Evolutionary conservation across 2,797 vertebrate species (phyloP).

Genomic region (Paedocypris micromegethes): DNA sequence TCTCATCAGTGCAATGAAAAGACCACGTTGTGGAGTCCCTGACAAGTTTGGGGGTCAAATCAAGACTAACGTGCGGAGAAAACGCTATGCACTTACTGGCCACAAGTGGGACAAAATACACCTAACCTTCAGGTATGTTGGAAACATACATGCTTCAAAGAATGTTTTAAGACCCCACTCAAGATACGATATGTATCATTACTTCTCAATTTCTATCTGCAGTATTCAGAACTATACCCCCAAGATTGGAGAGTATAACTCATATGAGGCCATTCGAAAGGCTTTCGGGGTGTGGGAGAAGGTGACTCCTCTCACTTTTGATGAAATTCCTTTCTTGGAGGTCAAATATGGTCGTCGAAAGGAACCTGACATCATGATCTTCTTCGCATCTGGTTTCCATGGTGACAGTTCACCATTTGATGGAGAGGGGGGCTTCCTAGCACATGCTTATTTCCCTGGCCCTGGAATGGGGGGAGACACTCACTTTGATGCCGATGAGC

Average conservation of each 20-base stretch:
- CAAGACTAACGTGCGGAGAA: slow-evolving; percentile 74
- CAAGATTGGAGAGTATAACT: slow-evolving; percentile 86
- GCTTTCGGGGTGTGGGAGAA: slow-evolving; percentile 87
- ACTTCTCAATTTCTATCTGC: slow-evolving; percentile 7
- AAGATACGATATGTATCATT: not conserved
- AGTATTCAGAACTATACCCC: slow-evolving; percentile 96
- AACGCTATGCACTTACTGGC: slow-evolving; percentile 75
- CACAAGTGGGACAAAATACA: slow-evolving; percentile 70
- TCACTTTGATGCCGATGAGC: slow-evolving; percentile 91
- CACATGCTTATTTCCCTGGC: slow-evolving; percentile 92
- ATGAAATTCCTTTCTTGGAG: slow-evolving; percentile 86
- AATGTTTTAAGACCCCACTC: no score
- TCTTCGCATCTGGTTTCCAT: slow-evolving; percentile 91
- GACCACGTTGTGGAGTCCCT: slow-evolving; percentile 87
- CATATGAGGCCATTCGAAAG: slow-evolving; percentile 76
- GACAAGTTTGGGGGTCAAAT: slow-evolving; percentile 74
- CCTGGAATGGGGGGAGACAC: slow-evolving; percentile 92
- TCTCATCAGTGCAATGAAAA: slow-evolving; percentile 81
- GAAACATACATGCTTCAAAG: not conserved
- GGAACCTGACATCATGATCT: slow-evolving; percentile 92
- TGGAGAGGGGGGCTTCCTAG: slow-evolving; percentile 86
- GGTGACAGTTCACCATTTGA: slow-evolving; percentile 96
- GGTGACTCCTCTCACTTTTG: slow-evolving; percentile 82
- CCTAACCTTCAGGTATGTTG: slow-evolving; percentile 69
- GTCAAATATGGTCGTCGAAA: slow-evolving; percentile 82